A percentile compares a stretch with the other conserved stretches of the same genome.
Evolutionary conservation across 2,888 invertebrate genomes (phyloP).

Genomic region (Lithophane socia): DNA sequence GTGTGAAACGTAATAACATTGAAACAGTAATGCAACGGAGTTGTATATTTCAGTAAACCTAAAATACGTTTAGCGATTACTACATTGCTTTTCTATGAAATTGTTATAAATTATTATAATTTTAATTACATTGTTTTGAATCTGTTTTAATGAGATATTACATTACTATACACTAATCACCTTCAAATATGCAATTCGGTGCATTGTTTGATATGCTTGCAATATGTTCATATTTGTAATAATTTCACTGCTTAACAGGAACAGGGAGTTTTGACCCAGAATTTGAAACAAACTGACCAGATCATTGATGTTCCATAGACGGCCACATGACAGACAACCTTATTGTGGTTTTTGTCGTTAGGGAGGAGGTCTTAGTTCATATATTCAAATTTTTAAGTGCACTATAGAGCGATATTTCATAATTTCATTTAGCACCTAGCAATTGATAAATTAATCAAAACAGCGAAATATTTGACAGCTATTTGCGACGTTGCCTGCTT

Average conservation of each 20-base stretch:
- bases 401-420: background rate
- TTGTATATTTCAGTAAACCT: constrained; percentile 27
- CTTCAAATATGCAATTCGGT: constrained; percentile 13
- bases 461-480: background rate
- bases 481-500: background rate
- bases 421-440: background rate
- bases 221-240: background rate
- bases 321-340: background rate
- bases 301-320: background rate
- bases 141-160: constrained; percentile 15
- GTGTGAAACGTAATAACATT: background rate
- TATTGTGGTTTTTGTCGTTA: background rate
- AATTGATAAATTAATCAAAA: background rate
- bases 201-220: background rate
- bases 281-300: background rate
- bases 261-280: background rate
- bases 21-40: constrained; percentile 6
- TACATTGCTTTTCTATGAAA: constrained; percentile 17
- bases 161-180: background rate
- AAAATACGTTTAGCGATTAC: constrained; percentile 30
- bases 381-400: background rate
- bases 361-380: background rate
- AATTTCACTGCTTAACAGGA: background rate
- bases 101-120: constrained; percentile 26
- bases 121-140: constrained; percentile 12